Evolutionary conservation across 30 jellyfish, hydroid and myxozoan genomes (phyloP).

Genomic region (Pelagia noctiluca): DNA sequence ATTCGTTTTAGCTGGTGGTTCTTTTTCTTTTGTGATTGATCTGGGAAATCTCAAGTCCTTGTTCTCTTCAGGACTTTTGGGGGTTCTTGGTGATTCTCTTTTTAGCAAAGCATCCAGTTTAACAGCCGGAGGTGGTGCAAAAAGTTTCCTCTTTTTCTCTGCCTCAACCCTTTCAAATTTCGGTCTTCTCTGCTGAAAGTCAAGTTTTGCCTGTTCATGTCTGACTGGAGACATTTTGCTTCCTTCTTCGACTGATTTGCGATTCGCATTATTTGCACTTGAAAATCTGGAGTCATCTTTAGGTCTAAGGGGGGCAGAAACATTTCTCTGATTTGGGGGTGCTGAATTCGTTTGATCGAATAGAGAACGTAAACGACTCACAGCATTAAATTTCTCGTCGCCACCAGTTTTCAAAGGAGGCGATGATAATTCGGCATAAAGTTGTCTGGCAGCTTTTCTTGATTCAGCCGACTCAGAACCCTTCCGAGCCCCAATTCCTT

Average conservation of each 20-base stretch:
- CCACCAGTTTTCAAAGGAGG: conserved; percentile 59
- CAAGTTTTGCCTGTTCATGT: conserved; percentile 1
- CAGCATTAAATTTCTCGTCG: conserved; percentile 61
- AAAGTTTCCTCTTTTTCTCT: conserved; percentile 39
- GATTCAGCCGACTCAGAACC: conserved; percentile 53
- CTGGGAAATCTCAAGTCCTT: conserved; percentile 2
- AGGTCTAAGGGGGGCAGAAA: conserved; percentile 5
- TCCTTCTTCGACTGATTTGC: conserved; percentile 15
- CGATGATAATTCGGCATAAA: conserved; percentile 82
- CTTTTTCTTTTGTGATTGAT: conserved; percentile 5
- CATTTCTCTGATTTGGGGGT: conserved; percentile 23
- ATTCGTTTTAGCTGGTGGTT: conserved; percentile 10
- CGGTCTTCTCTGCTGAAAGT: conserved; percentile 14
- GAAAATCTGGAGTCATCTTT: background rate
- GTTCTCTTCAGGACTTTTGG: conserved; percentile 50
- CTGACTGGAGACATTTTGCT: background rate
- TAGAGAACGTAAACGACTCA: conserved; percentile 52
- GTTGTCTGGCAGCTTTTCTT: conserved; percentile 55
- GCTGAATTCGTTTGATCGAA: conserved; percentile 51
- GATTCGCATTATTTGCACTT: background rate
- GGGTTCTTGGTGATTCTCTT: conserved; percentile 59
- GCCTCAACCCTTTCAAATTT: conserved; percentile 57
- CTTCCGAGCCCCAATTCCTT: conserved; percentile 44
- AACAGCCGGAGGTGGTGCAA: conserved; percentile 73
- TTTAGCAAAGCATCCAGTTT: conserved; percentile 63